Percentiles rank a stretch among this genome's conserved stretches.
These are phyloP conservation scores for Numenius phaeopus DNA, from an alignment of 2,797 vertebrate species.

Conservation along the genomic window DNA sequence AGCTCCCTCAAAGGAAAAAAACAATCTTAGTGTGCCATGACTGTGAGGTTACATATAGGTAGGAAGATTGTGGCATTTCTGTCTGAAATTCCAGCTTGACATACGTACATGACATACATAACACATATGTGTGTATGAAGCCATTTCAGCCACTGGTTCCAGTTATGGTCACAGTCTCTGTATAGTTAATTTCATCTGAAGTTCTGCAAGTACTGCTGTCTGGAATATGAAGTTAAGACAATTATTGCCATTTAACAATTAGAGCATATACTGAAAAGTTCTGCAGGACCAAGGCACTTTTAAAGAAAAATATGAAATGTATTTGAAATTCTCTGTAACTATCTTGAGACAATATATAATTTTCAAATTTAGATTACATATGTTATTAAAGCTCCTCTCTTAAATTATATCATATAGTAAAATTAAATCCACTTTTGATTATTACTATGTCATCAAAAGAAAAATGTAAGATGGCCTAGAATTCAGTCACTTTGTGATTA, in stretches of 20 bases:
- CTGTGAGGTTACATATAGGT: not conserved
- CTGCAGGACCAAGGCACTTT: not conserved
- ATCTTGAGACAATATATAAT: not conserved
- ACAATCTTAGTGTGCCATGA: not conserved
- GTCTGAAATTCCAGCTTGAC: not conserved
- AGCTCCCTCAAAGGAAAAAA: not conserved
- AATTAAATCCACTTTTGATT: not conserved
- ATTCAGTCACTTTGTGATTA: not conserved
- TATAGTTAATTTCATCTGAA: not conserved
- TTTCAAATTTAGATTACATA: not conserved
- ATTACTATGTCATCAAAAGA: not conserved
- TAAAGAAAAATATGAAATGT: not conserved
- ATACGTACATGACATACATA: accelerated
- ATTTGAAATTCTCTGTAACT: not conserved
- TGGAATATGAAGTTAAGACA: not conserved
- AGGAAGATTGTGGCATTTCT: not conserved
- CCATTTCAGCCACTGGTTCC: not conserved
- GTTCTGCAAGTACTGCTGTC: not conserved
- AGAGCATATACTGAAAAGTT: not conserved
- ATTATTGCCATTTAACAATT: not conserved
- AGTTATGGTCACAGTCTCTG: not conserved
- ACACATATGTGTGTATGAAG: not conserved
- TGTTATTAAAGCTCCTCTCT: not conserved
- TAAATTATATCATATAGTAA: not conserved
- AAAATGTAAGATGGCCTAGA: not conserved